Evolutionary conservation across 2,797 vertebrate genomes (phyloP).

Genomic region (Morus bassanus): DNA sequence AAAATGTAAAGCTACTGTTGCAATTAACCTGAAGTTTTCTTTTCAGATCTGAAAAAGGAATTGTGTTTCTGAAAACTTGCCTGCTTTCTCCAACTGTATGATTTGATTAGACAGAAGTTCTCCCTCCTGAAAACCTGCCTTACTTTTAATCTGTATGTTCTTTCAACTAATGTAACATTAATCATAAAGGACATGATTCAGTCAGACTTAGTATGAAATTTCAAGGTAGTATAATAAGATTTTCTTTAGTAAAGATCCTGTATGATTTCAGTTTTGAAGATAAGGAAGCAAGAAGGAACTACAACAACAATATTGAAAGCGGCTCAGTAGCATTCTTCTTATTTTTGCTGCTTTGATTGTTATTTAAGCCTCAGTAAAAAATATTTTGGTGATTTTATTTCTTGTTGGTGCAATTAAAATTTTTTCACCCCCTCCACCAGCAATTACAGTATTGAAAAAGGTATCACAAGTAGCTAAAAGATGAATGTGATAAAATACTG

Average conservation of each 20-base stretch:
- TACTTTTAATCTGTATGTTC: background rate
- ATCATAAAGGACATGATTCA: background rate
- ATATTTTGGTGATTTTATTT: background rate
- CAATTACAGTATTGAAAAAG: background rate
- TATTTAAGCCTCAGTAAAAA: background rate
- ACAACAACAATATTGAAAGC: background rate
- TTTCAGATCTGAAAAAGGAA: background rate
- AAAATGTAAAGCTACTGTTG: background rate
- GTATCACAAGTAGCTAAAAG: background rate
- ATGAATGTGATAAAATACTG: background rate
- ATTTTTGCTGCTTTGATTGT: background rate
- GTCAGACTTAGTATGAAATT: background rate
- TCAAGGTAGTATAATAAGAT: background rate
- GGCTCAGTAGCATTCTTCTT: background rate
- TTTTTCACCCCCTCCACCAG: background rate
- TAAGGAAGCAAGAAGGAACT: background rate
- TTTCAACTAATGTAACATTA: background rate
- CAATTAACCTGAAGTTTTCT: background rate
- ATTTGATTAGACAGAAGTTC: background rate
- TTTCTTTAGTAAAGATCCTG: background rate
- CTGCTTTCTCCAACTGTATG: background rate
- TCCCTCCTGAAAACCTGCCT: background rate
- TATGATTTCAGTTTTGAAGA: background rate
- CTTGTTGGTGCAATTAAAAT: background rate
- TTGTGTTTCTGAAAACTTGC: background rate